These are phyloP conservation scores for Xiphias gladius DNA, from an alignment of 2,113 vertebrate species.

Conservation along the genomic window DNA sequence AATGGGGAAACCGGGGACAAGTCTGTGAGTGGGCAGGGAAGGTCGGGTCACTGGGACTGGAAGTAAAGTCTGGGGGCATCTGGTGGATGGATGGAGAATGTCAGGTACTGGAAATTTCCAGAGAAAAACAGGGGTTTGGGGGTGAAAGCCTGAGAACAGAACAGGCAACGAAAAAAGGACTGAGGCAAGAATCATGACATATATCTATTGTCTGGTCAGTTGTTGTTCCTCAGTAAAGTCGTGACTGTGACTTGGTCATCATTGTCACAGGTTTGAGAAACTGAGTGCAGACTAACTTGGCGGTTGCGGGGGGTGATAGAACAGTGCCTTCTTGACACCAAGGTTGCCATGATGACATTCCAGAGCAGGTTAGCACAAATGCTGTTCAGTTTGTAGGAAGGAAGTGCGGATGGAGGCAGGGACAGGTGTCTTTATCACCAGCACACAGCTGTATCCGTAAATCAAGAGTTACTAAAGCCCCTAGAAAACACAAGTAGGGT, in stretches of 20 bases:
- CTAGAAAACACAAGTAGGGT: conserved; percentile 36
- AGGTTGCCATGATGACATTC: conserved; percentile 71
- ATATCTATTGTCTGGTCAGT: no score
- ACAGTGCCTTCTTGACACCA: conserved; percentile 48
- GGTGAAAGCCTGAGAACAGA: no score
- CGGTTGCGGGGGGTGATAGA: background rate
- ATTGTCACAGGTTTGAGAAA: conserved; percentile 2
- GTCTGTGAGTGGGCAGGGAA: no score
- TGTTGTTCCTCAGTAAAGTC: background rate
- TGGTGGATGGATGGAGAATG: background rate
- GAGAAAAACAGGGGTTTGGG: no score
- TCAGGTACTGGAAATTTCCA: background rate
- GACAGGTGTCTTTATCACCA: conserved; percentile 79
- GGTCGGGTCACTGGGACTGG: background rate
- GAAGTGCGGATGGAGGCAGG: conserved; percentile 68
- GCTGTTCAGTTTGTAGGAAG: conserved; percentile 63
- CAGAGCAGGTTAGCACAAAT: conserved; percentile 74
- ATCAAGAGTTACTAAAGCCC: conserved; percentile 67
- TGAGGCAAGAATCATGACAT: background rate
- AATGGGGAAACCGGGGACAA: background rate
- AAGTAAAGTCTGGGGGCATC: background rate
- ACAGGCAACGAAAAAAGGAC: no score
- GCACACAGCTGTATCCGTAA: conserved; percentile 77
- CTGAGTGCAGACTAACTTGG: background rate
- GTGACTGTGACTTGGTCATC: background rate